Percentiles rank a stretch among this genome's conserved stretches.
These are phyloP conservation scores for Epirrhoe tristata DNA, from an alignment of 2,888 invertebrate species.

Conservation along the genomic window DNA sequence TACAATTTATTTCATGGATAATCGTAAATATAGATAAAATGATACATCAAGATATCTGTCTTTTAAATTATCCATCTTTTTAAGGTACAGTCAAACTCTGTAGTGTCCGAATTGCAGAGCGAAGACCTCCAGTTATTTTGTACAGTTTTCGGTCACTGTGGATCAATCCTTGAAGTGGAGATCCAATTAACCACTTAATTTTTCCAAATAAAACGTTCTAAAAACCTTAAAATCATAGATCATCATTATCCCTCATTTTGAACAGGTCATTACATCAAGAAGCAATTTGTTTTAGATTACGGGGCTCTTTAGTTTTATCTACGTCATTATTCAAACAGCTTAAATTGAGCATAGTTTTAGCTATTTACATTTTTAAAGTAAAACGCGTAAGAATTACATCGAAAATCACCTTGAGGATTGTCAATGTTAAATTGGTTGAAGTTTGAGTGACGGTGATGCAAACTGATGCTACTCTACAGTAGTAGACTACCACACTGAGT, in stretches of 20 bases:
- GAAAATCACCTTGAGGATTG: background rate
- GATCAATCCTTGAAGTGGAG: no score
- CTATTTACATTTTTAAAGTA: no score
- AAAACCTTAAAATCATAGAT: no score
- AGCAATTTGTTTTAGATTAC: slow-evolving; percentile 35
- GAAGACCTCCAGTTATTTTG: no score
- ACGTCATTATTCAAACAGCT: no score
- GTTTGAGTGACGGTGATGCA: background rate
- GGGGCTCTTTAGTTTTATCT: slow-evolving; percentile 10
- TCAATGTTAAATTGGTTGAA: background rate
- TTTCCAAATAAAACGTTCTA: no score
- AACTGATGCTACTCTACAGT: background rate
- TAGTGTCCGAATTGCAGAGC: background rate
- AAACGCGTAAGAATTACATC: background rate
- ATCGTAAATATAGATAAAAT: slow-evolving; percentile 7
- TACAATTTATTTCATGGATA: slow-evolving; percentile 12
- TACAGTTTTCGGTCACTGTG: no score
- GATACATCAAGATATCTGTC: background rate
- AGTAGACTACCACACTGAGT: no score
- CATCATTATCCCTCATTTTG: slow-evolving; percentile 17
- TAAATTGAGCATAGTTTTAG: no score
- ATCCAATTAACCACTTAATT: no score
- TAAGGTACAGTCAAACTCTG: no score
- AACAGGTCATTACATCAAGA: slow-evolving; percentile 15
- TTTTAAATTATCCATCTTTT: background rate